Conservation (phyloP, 2,113 vertebrate genomes). For the Heloderma charlesbogerti region DNA sequence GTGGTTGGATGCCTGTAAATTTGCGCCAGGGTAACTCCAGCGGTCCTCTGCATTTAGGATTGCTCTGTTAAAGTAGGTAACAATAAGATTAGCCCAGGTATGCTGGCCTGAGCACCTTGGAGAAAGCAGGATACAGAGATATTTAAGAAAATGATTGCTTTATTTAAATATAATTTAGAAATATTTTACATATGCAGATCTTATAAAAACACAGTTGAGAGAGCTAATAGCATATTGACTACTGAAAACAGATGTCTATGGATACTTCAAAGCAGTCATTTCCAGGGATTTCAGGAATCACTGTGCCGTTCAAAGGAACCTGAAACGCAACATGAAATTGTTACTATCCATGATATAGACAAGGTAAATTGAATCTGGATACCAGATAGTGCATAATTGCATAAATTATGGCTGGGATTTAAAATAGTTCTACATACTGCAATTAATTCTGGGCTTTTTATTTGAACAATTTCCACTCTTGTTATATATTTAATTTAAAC, state of each 20-base stretch:
- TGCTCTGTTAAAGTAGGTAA: background rate
- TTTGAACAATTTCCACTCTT: too few species aligned
- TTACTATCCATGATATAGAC: slow-evolving; percentile 32
- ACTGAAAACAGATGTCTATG: background rate
- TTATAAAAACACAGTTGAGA: slow-evolving; percentile 12
- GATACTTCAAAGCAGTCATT: background rate
- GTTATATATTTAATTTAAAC: too few species aligned
- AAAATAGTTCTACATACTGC: background rate
- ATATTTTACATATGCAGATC: slow-evolving; percentile 14
- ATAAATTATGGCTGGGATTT: background rate
- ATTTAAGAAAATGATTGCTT: background rate
- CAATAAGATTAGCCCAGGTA: background rate
- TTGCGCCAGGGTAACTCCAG: too few species aligned
- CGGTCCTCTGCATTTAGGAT: background rate
- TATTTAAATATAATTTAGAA: background rate
- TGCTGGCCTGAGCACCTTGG: background rate
- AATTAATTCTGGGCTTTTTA: background rate
- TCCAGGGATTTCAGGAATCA: background rate
- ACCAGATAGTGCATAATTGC: background rate
- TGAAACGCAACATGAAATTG: slow-evolving; percentile 12
- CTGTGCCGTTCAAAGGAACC: background rate
- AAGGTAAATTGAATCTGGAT: slow-evolving; percentile 14
- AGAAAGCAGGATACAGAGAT: background rate
- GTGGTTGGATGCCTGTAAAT: too few species aligned
- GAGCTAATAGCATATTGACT: background rate